These are phyloP conservation scores for Drosophila paranaensis DNA, from an alignment of 2,888 invertebrate genomes.

Conservation along the genomic window DNA sequence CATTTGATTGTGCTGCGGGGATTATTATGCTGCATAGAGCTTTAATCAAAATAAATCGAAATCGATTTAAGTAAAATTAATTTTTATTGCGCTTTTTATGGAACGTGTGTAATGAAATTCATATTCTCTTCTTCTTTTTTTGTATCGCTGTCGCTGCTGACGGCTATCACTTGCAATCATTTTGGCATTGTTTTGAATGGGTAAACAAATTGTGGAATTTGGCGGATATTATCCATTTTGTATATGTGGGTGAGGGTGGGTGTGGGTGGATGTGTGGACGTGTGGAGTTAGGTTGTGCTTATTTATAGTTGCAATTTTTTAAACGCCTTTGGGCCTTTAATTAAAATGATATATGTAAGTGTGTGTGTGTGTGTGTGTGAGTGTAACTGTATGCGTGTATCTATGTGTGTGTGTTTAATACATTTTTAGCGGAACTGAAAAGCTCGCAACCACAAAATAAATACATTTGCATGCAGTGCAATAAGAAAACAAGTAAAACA, in stretches of 20 bases:
- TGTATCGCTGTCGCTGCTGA: background rate
- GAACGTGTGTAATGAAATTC: background rate
- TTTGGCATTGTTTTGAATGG: slow-evolving; percentile 55
- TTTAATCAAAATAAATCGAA: slow-evolving; percentile 5
- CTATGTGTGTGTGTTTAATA: background rate
- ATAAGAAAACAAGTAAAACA: slow-evolving; percentile 22
- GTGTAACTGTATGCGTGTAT: too few species aligned
- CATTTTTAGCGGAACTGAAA: slow-evolving; percentile 25
- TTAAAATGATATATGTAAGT: slow-evolving; percentile 33
- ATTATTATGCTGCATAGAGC: background rate
- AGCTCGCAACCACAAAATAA: slow-evolving; percentile 46
- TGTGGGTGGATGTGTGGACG: background rate
- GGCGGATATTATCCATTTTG: slow-evolving; percentile 51
- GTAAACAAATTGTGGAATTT: slow-evolving; percentile 59
- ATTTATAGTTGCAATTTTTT: slow-evolving; percentile 17
- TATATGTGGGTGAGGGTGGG: background rate
- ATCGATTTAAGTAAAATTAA: slow-evolving; percentile 1
- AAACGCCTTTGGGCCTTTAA: slow-evolving; percentile 30
- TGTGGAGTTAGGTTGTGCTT: background rate
- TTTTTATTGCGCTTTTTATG: background rate
- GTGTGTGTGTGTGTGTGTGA: background rate
- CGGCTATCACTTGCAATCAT: slow-evolving; percentile 25
- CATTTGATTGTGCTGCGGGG: background rate
- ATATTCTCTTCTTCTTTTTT: background rate
- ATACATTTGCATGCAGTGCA: slow-evolving; percentile 41